Evolutionary conservation across 2,113 vertebrate genomes (phyloP), one percentile per base, ranked within the genome.

Genomic region (Nymphicus hollandicus): DNA sequence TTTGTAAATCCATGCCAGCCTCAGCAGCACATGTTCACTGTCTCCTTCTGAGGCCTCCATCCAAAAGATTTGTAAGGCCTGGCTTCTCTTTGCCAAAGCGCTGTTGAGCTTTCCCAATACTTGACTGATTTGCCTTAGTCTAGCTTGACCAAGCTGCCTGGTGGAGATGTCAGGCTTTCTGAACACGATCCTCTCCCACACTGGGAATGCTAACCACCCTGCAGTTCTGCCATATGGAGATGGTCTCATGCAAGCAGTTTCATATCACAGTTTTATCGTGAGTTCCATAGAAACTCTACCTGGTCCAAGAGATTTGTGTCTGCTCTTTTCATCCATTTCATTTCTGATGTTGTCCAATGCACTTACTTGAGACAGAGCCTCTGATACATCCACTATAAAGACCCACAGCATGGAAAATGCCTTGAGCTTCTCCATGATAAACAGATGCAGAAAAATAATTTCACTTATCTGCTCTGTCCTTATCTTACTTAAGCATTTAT

Each of bases 121-220:
- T 6, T 17, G 9, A 17, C 55, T 53, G 39, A 43, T 58, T 64
- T 50, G 41, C 79, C 58, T 68, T 43, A 43, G n/a, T 49, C 56
- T 52, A 60, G 49, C 19, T 74, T 80, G 23, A 53, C 39, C 27
- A 61, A 60, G 39, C 17, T 93, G 35, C 17, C 49, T 10, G 3
- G 14, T 20, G 6, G 12, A 71, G 27, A 17, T 20, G 24, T 27
- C 73, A 70, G 61, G 15, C 49, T 60, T 88, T 52, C 39, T 88
- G 37, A 80, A 58, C 68, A 50, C 8, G 10, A 10, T 58, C 16
- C 22, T 58, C 25, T 56, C 50, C 84, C 74, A 29, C 43, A 37
- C 0, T 0, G 3, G 13, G 25, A 55, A 66, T 1, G 0, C 43
- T 68, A 63, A 24, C 20, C 25, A 73, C 37, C 43, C 20, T 66